A percentile compares a stretch with the other conserved stretches of the same genome.
These are phyloP conservation scores for Eupithecia vulgata DNA, from an alignment of 2,888 invertebrate genomes.

Conservation along the genomic window DNA sequence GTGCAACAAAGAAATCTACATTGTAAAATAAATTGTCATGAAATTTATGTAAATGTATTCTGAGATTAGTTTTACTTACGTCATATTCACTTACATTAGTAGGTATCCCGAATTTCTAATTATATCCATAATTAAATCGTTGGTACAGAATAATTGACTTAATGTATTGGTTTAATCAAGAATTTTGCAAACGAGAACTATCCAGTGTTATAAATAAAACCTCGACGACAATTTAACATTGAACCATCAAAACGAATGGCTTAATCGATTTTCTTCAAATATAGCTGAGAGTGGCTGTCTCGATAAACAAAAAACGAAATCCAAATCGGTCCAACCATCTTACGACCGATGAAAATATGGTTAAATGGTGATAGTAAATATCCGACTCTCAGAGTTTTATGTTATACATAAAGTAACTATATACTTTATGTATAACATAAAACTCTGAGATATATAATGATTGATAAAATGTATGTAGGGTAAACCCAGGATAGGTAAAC, in stretches of 20 bases:
- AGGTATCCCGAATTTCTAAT: background rate
- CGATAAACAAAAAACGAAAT: background rate
- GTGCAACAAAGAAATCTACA: background rate
- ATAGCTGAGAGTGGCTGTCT: background rate
- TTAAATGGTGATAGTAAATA: no score
- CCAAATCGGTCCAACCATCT: no score
- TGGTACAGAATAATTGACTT: background rate
- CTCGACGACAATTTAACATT: background rate
- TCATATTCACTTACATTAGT: background rate
- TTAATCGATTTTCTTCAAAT: background rate
- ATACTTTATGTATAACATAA: no score
- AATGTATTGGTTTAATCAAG: background rate
- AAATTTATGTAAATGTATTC: background rate
- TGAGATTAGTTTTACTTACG: background rate
- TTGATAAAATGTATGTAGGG: no score
- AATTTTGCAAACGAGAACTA: background rate
- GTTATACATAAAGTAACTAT: no score
- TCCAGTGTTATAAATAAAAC: background rate
- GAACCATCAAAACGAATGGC: background rate
- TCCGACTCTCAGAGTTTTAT: no score
- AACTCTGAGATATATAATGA: no score
- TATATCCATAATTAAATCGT: background rate
- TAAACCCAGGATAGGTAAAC: no score
- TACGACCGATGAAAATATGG: no score
- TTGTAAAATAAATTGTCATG: background rate